These are phyloP conservation scores for Halcyon chelicuti DNA, from an alignment of 2,797 vertebrate genomes.

Conservation along the genomic window DNA sequence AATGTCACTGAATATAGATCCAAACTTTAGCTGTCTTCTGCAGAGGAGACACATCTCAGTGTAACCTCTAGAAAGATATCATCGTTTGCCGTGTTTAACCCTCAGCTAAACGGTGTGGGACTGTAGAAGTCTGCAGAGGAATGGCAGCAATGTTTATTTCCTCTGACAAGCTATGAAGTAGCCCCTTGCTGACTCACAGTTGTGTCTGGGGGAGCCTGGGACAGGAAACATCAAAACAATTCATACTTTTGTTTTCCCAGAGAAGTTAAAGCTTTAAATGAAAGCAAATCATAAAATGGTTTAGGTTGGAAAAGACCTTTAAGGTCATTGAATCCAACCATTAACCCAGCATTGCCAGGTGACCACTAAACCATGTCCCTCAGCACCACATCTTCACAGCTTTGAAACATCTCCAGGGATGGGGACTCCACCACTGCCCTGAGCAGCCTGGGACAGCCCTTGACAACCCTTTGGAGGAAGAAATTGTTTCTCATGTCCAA, in stretches of 20 bases:
- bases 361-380: neutral
- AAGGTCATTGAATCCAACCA: neutral
- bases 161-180: neutral
- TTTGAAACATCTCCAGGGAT: too few species aligned
- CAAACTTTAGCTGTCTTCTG: neutral
- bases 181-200: neutral
- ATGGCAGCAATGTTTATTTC: neutral
- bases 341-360: neutral
- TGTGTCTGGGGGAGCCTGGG: neutral
- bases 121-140: neutral
- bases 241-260: neutral
- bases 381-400: neutral
- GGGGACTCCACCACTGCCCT: too few species aligned
- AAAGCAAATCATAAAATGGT: neutral
- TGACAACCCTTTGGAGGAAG: neutral
- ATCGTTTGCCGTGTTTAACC: neutral
- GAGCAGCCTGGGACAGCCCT: too few species aligned
- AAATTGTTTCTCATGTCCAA: neutral
- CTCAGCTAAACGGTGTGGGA: neutral
- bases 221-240: neutral
- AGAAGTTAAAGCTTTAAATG: neutral
- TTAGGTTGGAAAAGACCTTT: neutral
- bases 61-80: neutral
- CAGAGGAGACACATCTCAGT: neutral
- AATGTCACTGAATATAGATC: slow-evolving; percentile 23